These are phyloP conservation scores for Cheilosia soror DNA, from an alignment of 2,888 invertebrate genomes.

Conservation along the genomic window DNA sequence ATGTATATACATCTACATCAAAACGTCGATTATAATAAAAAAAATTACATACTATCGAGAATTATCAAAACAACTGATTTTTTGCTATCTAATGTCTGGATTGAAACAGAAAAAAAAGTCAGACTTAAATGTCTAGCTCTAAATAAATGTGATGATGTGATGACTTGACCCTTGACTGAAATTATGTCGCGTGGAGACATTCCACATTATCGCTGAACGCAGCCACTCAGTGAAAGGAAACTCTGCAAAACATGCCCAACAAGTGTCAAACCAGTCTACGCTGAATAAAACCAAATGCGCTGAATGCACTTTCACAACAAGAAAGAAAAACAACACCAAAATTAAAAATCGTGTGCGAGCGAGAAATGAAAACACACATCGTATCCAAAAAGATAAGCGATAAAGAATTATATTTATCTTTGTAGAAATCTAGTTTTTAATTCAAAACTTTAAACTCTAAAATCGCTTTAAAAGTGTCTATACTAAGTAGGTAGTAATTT, in stretches of 20 bases:
- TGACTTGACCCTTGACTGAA: too few relatives aligned
- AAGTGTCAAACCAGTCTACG: slow-evolving; percentile 66
- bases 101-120: too few relatives aligned
- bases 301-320: slow-evolving; percentile 74
- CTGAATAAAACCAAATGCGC: slow-evolving; percentile 54
- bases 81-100: too few relatives aligned
- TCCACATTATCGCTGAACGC: neutral
- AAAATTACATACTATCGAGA: too few relatives aligned
- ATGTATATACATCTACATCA: too few relatives aligned
- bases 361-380: slow-evolving; percentile 46
- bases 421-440: slow-evolving; percentile 32
- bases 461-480: neutral
- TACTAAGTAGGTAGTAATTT: too few relatives aligned
- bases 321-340: slow-evolving; percentile 69
- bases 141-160: too few relatives aligned
- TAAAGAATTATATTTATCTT: slow-evolving; percentile 33
- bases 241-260: slow-evolving; percentile 33
- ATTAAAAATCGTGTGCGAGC: slow-evolving; percentile 65
- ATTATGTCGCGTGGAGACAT: too few relatives aligned
- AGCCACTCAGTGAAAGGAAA: slow-evolving; percentile 17
- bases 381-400: slow-evolving; percentile 29
- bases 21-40: too few relatives aligned
- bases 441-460: neutral
- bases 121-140: too few relatives aligned
- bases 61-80: too few relatives aligned